Evolutionary conservation across 2,113 vertebrate species (phyloP), one percentile per base, ranked within the genome.

Genomic region (Acinonyx jubatus): DNA sequence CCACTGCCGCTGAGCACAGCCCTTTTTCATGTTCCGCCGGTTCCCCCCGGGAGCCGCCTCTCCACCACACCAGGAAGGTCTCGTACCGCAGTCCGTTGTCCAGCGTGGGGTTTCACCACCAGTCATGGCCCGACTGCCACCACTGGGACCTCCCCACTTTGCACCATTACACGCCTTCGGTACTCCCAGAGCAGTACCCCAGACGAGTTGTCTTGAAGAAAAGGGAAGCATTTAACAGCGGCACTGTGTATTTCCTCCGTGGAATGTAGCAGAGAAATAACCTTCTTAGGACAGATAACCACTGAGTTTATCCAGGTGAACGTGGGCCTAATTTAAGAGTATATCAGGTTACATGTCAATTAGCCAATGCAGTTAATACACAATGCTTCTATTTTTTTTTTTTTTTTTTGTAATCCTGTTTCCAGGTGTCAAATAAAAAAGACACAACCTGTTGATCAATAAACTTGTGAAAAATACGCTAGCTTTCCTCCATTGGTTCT

Each of bases 371-470:
- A 97, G 86, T 98, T 97, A 98, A 96, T 97, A 97, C 97, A 98
- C 98, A 96, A 25, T 93, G 94, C 92, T 95, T 84, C n/a, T 84
- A n/a, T 91, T 96, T 98, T 98, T 98, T 98, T 66, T 98, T 38
- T 98, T 98, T 66, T 73, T 79, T 96, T 98, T 98, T 98, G 85
- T 98, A 98, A 98, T 98, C 73, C 84, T 98, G 96, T 97, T 98
- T 97, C 94, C 94, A 97, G 97, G 74, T 41, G 4, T 94, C 78
- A 91, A 76, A 96, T 88, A 69, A 84, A 83, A 31, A 91, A 68
- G 16, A 88, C 8, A 52, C 13, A 36, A 86, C 63, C 21, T 97
- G 63, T 96, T 97, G 97, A 95, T 97, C 93, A 98, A 98, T 98
- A 98, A 98, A 98, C 97, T 94, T 85, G 1, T 45, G 52, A 19